Evolutionary conservation across 2,113 vertebrate genomes (phyloP).

Genomic region (Festucalex cinctus): DNA sequence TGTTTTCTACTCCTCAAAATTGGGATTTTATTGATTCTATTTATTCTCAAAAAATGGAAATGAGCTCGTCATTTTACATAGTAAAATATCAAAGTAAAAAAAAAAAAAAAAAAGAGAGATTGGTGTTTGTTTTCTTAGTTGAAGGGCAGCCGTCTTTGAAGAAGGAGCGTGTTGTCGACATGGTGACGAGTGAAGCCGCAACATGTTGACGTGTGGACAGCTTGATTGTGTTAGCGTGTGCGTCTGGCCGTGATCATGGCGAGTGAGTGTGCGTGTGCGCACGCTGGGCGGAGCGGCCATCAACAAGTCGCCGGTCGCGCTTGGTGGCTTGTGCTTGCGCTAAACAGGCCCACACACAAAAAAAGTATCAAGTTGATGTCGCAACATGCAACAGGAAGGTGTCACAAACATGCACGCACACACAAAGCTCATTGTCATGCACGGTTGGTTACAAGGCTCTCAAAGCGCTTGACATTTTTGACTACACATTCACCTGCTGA

Average conservation of each 20-base stretch:
- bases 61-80: too few species aligned
- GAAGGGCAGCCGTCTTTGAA: background rate
- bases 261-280: background rate
- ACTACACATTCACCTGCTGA: too few species aligned
- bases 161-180: background rate
- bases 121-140: too few species aligned
- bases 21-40: too few species aligned
- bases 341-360: background rate
- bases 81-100: too few species aligned
- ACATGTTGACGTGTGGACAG: background rate
- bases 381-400: background rate
- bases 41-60: too few species aligned
- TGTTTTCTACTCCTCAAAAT: too few species aligned
- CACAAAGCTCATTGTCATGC: background rate
- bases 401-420: background rate
- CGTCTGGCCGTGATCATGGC: background rate
- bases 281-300: background rate
- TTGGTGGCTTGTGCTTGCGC: too few species aligned
- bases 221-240: constrained; percentile 1
- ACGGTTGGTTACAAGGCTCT: too few species aligned
- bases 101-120: too few species aligned
- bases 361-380: background rate
- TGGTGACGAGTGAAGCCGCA: background rate
- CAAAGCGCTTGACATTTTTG: too few species aligned
- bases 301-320: too few species aligned